phyloP scores from a whole-genome alignment of 2,797 vertebrate genomes.

The Syndactyla subalaris region DNA sequence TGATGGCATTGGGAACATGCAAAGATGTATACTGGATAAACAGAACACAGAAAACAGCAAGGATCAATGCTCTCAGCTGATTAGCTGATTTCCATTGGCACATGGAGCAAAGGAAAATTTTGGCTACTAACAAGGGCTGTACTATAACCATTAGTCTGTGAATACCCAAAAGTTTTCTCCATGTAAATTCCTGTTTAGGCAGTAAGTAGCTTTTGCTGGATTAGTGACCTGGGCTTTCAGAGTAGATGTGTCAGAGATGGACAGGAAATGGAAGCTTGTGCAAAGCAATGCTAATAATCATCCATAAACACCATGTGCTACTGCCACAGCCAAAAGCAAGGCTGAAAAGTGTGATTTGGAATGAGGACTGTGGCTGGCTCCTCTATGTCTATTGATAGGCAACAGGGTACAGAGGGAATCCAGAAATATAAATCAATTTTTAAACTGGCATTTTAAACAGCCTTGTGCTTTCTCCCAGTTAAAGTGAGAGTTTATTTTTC shows the following conservation, averaged over 20 bases:
- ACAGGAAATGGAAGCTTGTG: neutral
- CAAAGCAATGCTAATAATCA: neutral
- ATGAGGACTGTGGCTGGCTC: neutral
- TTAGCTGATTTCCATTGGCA: neutral
- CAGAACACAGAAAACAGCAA: neutral
- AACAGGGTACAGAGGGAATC: neutral
- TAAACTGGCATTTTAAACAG: neutral
- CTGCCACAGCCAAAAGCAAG: neutral
- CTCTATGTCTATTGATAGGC: neutral
- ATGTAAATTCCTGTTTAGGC: neutral
- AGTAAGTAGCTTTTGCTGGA: neutral
- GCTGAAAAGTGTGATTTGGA: neutral
- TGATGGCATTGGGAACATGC: neutral
- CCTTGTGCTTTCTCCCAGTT: neutral
- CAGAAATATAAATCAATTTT: neutral
- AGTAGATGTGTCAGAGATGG: neutral
- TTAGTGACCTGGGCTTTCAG: neutral
- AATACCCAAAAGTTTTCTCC: neutral
- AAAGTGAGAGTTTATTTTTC: neutral
- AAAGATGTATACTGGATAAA: neutral
- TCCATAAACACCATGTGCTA: neutral
- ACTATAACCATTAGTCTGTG: neutral
- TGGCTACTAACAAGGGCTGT: neutral
- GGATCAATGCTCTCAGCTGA: neutral
- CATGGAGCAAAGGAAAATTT: neutral